Base-by-base conservation (phyloP, 2,797 vertebrate genomes). In the Phataginus tricuspis region DNA sequence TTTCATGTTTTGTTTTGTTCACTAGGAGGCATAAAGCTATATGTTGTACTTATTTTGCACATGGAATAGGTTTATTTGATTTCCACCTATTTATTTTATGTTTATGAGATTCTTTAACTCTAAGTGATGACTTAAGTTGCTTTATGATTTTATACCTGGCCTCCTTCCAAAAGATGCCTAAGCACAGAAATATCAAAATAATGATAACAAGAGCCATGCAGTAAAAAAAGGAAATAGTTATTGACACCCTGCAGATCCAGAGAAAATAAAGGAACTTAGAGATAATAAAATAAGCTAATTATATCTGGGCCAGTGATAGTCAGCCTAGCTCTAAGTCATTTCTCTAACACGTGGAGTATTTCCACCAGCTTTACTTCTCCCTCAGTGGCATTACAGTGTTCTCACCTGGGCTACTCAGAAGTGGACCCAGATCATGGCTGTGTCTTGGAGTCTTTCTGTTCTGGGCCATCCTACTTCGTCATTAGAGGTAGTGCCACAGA, bases 31-130 rank as follows among this genome's bases (percentile, higher is more conserved):
- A 27, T 29, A 57, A 31, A 80, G 29, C 16, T 61, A 0, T 72
- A 23, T 66, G 42, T 68, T 45, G 19, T 53, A 6, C 25, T 92
- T 55, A 51, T 53, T 89, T 79, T 96, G 4, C 88, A 34, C 55
- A 42, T 39, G 57, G 21, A n/a, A 9, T 66, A 51, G 72, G 51
- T 63, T 78, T 57, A 71, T 59, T 84, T 83, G 63, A 66, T n/a
- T 86, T 16, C 90, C 45, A 39, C 6, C 27, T 72, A 49, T 53
- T 59, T 83, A 68, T 79, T 78, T 94, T 79, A 39, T 51, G 34
- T 63, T 93, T 91, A 23, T 93, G 75, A 82, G 34, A 85, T 72
- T 92, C 13, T 25, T 94, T 72, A 85, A 71, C n/a, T 90, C 34
- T 23, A 59, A 37, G 13, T 51, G 29, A 61, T 86, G 45, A 49